Percentiles rank a stretch among this genome's conserved stretches.
Evolutionary conservation across 2,113 vertebrate genomes (phyloP).

Genomic region (Apodemus speciosus): DNA sequence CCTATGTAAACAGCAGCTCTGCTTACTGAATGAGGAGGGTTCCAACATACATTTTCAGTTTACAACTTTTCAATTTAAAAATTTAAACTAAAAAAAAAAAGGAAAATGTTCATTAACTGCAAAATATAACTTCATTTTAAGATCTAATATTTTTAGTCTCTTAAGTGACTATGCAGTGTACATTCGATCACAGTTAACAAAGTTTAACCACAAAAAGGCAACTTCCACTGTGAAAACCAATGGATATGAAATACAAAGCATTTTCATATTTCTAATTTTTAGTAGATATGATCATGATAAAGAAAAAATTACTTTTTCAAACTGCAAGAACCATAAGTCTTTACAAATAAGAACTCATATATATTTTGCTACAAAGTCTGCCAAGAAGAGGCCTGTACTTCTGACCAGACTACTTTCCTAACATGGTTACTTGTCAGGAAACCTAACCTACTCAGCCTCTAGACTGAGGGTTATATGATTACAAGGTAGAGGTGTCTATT

Average conservation of each 20-base stretch:
- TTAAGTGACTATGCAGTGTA: background rate
- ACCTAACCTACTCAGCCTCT: too few species aligned
- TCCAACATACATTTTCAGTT: slow-evolving; percentile 28
- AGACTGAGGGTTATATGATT: background rate
- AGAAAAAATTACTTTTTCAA: background rate
- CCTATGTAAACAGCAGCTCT: background rate
- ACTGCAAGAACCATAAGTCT: background rate
- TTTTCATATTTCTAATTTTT: slow-evolving; percentile 4
- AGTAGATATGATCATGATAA: background rate
- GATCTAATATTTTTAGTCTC: slow-evolving; percentile 15
- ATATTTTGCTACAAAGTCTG: slow-evolving; percentile 20
- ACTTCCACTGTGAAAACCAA: background rate
- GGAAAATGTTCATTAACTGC: slow-evolving; percentile 12
- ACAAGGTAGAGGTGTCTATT: background rate
- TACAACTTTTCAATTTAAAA: background rate
- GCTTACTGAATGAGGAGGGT: slow-evolving; percentile 9
- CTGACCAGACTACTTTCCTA: background rate
- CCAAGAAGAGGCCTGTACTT: slow-evolving; percentile 15
- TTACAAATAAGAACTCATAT: background rate
- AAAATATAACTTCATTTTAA: slow-evolving; percentile 31
- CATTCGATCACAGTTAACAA: slow-evolving; percentile 5
- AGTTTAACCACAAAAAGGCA: background rate
- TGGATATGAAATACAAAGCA: background rate
- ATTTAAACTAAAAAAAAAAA: background rate
- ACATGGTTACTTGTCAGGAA: background rate